Base-by-base conservation (phyloP, 2,888 invertebrate species). In the Cryptocephalus moraei region DNA sequence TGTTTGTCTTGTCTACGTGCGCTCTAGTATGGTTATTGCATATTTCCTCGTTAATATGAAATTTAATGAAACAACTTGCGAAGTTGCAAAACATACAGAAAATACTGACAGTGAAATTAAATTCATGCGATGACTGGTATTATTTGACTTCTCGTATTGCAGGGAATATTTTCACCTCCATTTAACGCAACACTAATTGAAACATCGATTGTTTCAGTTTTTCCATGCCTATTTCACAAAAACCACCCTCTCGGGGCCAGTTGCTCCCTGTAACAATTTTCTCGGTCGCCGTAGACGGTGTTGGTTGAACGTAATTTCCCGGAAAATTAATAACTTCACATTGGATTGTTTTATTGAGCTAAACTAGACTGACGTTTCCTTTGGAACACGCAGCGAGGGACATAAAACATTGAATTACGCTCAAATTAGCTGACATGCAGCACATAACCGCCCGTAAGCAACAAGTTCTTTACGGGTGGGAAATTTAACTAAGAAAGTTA, bases 61-160 rank as follows among this genome's bases (percentile, higher is more conserved):
- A 9, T 38, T 38, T 42, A 22, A 46, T 42, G 33, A 34, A 46
- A 42, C 33, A 13, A 46, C 36, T 38, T 40, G 22, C 13, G 31
- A 46, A 33, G 33, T 22, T 6, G 41, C 12, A 11, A n/a, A 14
- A 31, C 8, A 14, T 11, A 36, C n/a, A 14, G 32, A 38, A 14
- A 44, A 13, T 8, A 9, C 32, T 14, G 33, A 33, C n/a, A 10
- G 33, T 44, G 38, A 22, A 32, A 41, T 10, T 11, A 36, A 14
- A 32, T 14, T 22, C 22, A 6, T 4, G 22, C 22, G 22, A 22
- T 22, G 2, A 4, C 6, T 22, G 22, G 22, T 22, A 22, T 4
- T 22, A 22, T 22, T 22, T 6, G 22, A 22, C 22, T 22, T 22
- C 22, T 6, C 22, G 22, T 22, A 22, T 6, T 22, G 22, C 22